These are phyloP conservation scores for Urosaurus nigricauda DNA, from an alignment of 2,797 vertebrate genomes.

Conservation along the genomic window DNA sequence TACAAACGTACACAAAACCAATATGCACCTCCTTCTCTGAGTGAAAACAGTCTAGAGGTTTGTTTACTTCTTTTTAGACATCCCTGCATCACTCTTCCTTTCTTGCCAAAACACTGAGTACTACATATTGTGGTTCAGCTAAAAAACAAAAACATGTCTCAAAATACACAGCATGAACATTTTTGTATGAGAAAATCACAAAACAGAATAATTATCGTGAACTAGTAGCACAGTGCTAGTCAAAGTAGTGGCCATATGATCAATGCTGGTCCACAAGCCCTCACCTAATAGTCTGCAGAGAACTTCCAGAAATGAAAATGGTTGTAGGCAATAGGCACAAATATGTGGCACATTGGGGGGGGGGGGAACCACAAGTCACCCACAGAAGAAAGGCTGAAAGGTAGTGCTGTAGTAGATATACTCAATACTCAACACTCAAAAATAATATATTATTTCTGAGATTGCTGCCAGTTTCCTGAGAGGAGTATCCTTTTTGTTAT, in stretches of 20 bases:
- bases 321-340: no score
- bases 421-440: background rate
- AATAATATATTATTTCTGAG: background rate
- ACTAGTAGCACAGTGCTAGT: background rate
- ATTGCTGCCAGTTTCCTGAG: background rate
- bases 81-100: background rate
- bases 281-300: background rate
- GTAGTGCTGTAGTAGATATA: background rate
- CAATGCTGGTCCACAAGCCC: background rate
- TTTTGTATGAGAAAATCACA: background rate
- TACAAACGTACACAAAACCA: background rate
- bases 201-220: background rate
- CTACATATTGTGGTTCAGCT: background rate
- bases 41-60: background rate
- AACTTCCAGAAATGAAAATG: background rate
- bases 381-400: no score
- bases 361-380: no score
- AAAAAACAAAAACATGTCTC: background rate
- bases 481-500: background rate
- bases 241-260: background rate
- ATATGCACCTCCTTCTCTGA: slow-evolving; percentile 51
- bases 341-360: no score
- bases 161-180: background rate
- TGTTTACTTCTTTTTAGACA: background rate
- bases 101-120: background rate